Evolutionary conservation across 2,797 vertebrate genomes (phyloP), one percentile per base, ranked within the genome.

Genomic region (Macropus fuliginosus): DNA sequence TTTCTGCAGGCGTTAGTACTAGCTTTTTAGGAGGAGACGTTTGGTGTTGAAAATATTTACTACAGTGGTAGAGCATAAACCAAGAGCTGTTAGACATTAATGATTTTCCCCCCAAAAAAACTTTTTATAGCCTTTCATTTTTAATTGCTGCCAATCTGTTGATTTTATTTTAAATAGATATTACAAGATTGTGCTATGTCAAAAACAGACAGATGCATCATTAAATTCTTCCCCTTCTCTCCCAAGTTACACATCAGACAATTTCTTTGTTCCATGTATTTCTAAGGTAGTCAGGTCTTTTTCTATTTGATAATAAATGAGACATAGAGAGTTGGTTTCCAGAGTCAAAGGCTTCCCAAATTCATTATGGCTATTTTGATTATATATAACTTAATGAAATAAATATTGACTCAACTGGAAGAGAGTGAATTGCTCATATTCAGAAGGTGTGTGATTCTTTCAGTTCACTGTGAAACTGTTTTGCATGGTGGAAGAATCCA

Each of bases 141-240:
- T 97, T 98, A 98, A 97, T 98, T 5, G 54, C 97, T 97, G 97
- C 96, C 97, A 97, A 98, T 98, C 96, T 98, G 97, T 95, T 97
- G 96, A 97, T 98, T 98, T 97, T 96, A 97, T 97, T 98, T 98
- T 97, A 98, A 97, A 97, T 97, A 97, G 97, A 97, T 81, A 94
- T 95, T 98, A 97, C 95, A 97, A 97, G 94, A 94, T 92, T 95
- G 87, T 93, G 94, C 97, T 97, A 97, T 98, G 97, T 98, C 97
- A 97, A 98, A 98, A 98, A 98, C 92, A 97, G 97, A 98, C 97
- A 98, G 97, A 97, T 98, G 96, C 97, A 97, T 98, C 96, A 96
- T 98, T 98, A 98, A 98, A 96, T 94, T 96, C 90, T 54, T 55
- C 29, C 54, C 21, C 74, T 40, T 87, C 21, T 91, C 89, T 97